Evolutionary conservation across 2,797 vertebrate species (phyloP).

Genomic region (Neomorphus geoffroyi): DNA sequence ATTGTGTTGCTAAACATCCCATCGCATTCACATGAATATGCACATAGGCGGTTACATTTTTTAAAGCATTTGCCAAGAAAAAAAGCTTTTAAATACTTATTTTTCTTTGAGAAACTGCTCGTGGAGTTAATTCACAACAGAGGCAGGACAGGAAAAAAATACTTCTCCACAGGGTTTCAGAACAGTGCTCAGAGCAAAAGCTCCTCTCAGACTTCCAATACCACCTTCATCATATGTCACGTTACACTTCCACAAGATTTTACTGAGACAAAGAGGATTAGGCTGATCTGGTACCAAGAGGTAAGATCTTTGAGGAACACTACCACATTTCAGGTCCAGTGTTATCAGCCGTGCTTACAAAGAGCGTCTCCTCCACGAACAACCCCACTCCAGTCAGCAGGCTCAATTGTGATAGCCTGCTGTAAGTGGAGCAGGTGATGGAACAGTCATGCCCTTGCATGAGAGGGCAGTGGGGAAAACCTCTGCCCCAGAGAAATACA

Average conservation of each 20-base stretch:
- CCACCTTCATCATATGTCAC: background rate
- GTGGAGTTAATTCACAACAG: background rate
- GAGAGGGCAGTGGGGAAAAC: background rate
- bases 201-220: background rate
- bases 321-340: background rate
- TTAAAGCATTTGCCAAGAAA: background rate
- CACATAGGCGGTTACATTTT: background rate
- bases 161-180: background rate
- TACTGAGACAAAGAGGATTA: background rate
- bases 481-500: background rate
- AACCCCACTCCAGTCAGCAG: background rate
- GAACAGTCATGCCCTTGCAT: background rate
- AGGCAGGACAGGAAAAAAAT: background rate
- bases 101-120: background rate
- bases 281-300: background rate
- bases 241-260: background rate
- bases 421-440: fast-evolving
- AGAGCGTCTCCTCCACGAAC: background rate
- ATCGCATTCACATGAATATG: background rate
- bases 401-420: background rate
- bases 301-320: background rate
- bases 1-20: background rate
- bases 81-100: background rate
- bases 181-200: background rate
- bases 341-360: background rate